These are phyloP conservation scores for Rhagoletis pomonella DNA, from an alignment of 1,140 invertebrate species.

Conservation along the genomic window DNA sequence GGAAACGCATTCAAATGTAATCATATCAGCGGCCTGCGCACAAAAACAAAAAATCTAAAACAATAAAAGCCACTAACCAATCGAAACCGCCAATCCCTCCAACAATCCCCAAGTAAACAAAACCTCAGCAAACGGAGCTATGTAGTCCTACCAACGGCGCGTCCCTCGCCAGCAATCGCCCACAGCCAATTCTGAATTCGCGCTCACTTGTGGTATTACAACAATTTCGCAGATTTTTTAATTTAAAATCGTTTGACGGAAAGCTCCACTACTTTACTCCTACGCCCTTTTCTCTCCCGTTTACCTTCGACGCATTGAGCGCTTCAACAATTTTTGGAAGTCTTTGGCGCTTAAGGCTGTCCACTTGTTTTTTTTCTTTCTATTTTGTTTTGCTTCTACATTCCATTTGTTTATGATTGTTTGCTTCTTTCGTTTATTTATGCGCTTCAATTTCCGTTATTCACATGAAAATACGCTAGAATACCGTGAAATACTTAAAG, in stretches of 20 bases:
- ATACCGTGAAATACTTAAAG: neutral
- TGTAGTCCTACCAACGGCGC: neutral
- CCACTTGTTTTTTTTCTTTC: neutral
- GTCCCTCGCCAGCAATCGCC: too few relatives aligned
- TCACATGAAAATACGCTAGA: neutral
- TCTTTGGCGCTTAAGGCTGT: constrained; percentile 4
- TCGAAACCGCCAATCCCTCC: constrained; percentile 15
- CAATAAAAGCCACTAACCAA: constrained; percentile 25
- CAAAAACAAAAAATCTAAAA: constrained; percentile 27
- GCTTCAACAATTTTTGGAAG: neutral
- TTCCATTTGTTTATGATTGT: constrained; percentile 43
- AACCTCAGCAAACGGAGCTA: neutral
- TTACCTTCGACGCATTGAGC: neutral
- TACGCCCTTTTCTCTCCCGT: neutral
- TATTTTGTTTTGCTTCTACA: neutral
- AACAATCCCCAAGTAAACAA: constrained; percentile 29
- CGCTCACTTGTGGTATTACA: constrained; percentile 3
- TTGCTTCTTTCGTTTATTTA: neutral
- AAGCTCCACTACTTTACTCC: neutral
- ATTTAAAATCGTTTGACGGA: constrained; percentile 28
- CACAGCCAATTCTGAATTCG: neutral
- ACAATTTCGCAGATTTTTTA: constrained; percentile 46
- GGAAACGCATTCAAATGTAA: constrained; percentile 38
- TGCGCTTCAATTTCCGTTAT: neutral
- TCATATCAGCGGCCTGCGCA: constrained; percentile 9